Conservation (phyloP, 2,888 invertebrate species). For the Unio pictorum region DNA sequence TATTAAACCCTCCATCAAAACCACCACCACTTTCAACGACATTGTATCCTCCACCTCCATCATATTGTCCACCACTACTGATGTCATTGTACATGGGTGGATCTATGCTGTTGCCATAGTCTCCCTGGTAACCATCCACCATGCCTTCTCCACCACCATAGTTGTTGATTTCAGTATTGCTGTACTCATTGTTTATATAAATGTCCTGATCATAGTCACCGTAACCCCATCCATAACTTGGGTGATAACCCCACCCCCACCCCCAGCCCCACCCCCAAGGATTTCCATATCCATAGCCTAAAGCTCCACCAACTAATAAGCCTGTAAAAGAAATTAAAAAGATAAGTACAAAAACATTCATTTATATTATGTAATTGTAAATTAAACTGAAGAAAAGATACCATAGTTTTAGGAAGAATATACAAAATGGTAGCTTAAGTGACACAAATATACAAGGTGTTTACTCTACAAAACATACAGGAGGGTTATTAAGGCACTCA, state of each 20-base stretch:
- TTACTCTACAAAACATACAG: too few species aligned
- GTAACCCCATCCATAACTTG: constrained; percentile 34
- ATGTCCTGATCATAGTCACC: constrained; percentile 29
- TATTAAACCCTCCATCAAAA: constrained; percentile 21
- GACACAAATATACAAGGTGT: too few species aligned
- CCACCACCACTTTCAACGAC: constrained; percentile 17
- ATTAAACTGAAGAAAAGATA: too few species aligned
- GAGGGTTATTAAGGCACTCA: too few species aligned
- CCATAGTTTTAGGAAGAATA: too few species aligned
- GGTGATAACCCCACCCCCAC: constrained; percentile 31
- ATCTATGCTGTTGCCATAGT: constrained; percentile 11
- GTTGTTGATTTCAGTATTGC: constrained; percentile 23
- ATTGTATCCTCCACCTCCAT: constrained; percentile 14
- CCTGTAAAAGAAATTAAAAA: constrained; percentile 17
- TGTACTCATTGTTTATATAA: constrained; percentile 17
- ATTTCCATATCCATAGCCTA: constrained; percentile 24
- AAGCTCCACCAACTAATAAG: constrained; percentile 23
- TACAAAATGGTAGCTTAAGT: too few species aligned
- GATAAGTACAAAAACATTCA: background rate
- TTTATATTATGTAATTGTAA: too few species aligned
- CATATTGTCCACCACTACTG: constrained; percentile 10
- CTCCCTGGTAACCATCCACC: constrained; percentile 28
- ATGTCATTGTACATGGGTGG: constrained; percentile 7
- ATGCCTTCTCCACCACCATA: constrained; percentile 24
- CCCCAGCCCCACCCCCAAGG: constrained; percentile 36